phyloP scores from a whole-genome alignment of 2,113 vertebrate genomes.

The Hypanus sabinus region DNA sequence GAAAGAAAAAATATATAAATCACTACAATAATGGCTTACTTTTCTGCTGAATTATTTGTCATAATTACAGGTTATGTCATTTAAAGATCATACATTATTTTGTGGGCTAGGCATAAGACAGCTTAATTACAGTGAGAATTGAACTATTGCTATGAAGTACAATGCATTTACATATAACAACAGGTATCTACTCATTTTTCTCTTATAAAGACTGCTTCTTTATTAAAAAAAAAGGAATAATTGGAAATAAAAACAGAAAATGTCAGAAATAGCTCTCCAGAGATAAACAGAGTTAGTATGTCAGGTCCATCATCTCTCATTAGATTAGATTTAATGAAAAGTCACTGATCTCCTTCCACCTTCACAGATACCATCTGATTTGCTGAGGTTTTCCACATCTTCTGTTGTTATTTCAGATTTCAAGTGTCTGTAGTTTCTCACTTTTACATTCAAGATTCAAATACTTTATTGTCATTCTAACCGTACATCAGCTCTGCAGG shows the following conservation, averaged over 20 bases:
- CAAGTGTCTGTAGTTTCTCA: no score
- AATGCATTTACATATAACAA: neutral
- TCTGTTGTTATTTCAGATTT: no score
- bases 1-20: neutral
- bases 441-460: no score
- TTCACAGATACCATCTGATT: no score
- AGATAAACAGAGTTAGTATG: no score
- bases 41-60: neutral
- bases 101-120: neutral
- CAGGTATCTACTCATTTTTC: neutral
- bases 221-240: neutral
- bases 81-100: neutral
- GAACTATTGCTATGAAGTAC: neutral
- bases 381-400: no score
- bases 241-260: neutral
- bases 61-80: neutral
- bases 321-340: no score
- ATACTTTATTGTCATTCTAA: no score
- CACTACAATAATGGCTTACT: neutral
- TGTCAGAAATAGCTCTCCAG: no score
- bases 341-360: no score
- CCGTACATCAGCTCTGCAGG: no score
- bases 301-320: no score
- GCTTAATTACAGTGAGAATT: neutral
- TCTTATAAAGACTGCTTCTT: neutral